These are phyloP conservation scores for Athripsodes cinereus DNA, from an alignment of 2,888 invertebrate genomes.

Conservation along the genomic window DNA sequence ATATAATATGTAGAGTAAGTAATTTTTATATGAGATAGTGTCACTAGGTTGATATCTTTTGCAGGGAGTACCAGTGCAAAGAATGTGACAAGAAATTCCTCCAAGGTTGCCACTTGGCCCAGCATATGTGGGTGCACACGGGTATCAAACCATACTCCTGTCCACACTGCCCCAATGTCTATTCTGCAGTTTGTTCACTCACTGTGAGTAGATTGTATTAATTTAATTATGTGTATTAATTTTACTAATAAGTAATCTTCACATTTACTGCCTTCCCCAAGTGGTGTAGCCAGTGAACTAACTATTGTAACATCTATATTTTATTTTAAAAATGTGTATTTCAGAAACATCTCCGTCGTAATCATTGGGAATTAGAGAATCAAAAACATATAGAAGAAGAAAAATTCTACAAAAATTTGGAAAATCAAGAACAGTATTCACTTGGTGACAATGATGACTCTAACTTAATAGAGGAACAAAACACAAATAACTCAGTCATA, in stretches of 20 bases:
- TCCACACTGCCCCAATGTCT: constrained; percentile 21
- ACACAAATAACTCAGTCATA: background rate
- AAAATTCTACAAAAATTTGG: constrained; percentile 11
- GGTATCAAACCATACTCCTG: constrained; percentile 22
- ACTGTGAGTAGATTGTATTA: constrained; percentile 14
- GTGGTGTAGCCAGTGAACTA: too few relatives aligned
- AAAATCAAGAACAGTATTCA: constrained; percentile 6
- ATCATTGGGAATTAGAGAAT: constrained; percentile 19
- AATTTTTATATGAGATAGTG: too few relatives aligned
- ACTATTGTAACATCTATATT: too few relatives aligned
- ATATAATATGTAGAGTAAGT: too few relatives aligned
- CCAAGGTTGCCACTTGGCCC: constrained; percentile 22
- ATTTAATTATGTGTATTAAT: too few relatives aligned
- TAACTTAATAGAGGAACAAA: background rate
- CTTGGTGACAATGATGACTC: background rate
- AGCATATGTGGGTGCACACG: constrained; percentile 25
- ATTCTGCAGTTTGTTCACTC: constrained; percentile 22
- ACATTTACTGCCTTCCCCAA: too few relatives aligned
- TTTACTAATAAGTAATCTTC: too few relatives aligned
- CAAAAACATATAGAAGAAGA: constrained; percentile 15
- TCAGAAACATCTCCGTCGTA: constrained; percentile 24
- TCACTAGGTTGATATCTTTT: background rate
- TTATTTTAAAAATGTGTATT: constrained; percentile 6
- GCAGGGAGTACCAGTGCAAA: constrained; percentile 16
- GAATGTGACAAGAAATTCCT: constrained; percentile 19